phyloP scores from a whole-genome alignment of 2,797 vertebrate species.

The Gobio occitaniae region DNA sequence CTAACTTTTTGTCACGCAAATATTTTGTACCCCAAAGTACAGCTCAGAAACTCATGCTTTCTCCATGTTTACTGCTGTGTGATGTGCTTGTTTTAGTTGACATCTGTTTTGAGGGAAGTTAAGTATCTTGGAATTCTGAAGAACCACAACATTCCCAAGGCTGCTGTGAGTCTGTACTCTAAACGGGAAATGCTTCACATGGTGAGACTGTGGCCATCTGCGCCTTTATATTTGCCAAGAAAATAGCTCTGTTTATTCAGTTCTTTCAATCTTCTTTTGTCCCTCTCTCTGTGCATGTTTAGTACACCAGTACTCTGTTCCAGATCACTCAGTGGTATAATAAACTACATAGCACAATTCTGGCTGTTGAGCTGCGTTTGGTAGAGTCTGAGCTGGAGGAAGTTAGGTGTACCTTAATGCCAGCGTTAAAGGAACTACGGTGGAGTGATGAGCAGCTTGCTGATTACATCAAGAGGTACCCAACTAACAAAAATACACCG shows the following conservation, averaged over 20 bases:
- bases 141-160: constrained; percentile 73
- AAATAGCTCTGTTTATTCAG: not conserved
- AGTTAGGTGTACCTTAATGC: constrained; percentile 71
- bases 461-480: constrained; percentile 73
- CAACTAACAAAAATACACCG: not conserved
- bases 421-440: constrained; percentile 71
- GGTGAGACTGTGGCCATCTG: constrained; percentile 66
- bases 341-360: constrained; percentile 75
- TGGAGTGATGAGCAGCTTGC: constrained; percentile 79
- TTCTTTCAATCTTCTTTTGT: constrained; percentile 16
- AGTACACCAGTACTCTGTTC: constrained; percentile 76
- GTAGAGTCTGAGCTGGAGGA: constrained; percentile 71
- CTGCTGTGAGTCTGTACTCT: constrained; percentile 76
- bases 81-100: constrained; percentile 70
- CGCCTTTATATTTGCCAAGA: constrained; percentile 5
- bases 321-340: constrained; percentile 80
- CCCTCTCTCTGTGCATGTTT: constrained; percentile 22
- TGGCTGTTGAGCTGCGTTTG: constrained; percentile 75
- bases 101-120: constrained; percentile 77
- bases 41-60: not conserved
- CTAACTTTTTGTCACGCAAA: not conserved
- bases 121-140: constrained; percentile 81
- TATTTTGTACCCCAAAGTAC: not conserved
- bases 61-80: not conserved
- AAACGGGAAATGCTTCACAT: constrained; percentile 76